These are phyloP conservation scores for Hyperopisus bebe DNA, from an alignment of 2,113 vertebrate genomes.

Conservation along the genomic window DNA sequence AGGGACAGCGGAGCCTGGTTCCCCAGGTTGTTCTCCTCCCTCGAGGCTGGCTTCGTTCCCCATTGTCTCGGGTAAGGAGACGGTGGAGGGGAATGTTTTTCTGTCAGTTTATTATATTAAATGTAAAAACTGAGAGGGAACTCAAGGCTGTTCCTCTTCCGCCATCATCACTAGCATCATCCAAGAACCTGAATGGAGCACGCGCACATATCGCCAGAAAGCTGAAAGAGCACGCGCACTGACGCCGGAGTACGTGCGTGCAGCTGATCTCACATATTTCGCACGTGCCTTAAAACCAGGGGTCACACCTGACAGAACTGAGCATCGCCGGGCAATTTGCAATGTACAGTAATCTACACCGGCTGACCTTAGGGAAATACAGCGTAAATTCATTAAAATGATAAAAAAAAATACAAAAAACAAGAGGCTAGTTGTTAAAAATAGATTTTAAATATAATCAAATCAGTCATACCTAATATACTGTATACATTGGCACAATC, in stretches of 20 bases:
- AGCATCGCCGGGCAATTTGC: not conserved
- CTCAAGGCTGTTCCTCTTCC: constrained; percentile 68
- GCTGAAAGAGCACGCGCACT: constrained; percentile 51
- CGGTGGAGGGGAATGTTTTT: constrained; percentile 47
- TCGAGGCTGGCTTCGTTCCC: constrained; percentile 70
- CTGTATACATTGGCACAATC: not conserved
- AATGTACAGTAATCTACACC: not conserved
- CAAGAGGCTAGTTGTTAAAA: not conserved
- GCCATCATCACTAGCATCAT: constrained; percentile 69
- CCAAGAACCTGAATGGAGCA: constrained; percentile 65
- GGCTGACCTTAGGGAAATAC: not conserved
- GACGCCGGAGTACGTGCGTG: constrained; percentile 53
- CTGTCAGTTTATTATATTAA: constrained; percentile 47
- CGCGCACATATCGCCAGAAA: constrained; percentile 52
- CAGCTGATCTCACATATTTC: constrained; percentile 25
- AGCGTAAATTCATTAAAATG: not conserved
- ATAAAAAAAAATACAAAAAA: not conserved
- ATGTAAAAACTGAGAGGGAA: constrained; percentile 52
- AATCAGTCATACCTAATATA: not conserved
- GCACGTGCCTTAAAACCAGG: constrained; percentile 8
- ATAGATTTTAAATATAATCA: not conserved
- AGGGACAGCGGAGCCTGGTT: constrained; percentile 57
- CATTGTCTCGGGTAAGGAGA: constrained; percentile 54
- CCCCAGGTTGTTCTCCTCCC: constrained; percentile 61
- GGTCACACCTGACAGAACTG: not conserved